phyloP scores from a whole-genome alignment of 2,113 vertebrate species.

The Panthera tigris region DNA sequence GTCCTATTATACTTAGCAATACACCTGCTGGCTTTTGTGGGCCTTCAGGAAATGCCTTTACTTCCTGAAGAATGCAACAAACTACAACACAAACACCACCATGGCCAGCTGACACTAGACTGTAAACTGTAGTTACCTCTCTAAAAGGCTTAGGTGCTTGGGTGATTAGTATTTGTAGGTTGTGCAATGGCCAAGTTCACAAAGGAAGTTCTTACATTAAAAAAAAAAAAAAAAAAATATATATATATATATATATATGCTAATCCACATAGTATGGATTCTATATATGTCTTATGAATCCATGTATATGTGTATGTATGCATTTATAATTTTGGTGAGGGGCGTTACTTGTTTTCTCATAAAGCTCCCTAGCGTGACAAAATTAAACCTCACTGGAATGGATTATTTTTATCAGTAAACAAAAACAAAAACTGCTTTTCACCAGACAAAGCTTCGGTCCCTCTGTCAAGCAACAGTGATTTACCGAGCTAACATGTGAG shows the following conservation, averaged over 20 bases:
- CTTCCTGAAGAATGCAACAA: conserved; percentile 46
- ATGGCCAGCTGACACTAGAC: not conserved
- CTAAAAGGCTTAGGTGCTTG: not conserved
- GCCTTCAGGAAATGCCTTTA: conserved; percentile 67
- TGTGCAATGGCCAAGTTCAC: not conserved
- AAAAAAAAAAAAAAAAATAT: not conserved
- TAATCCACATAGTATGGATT: not conserved
- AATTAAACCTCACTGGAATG: conserved; percentile 29
- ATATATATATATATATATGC: not conserved
- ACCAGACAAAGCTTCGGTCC: not conserved
- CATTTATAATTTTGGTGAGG: not conserved
- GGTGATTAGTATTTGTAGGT: not conserved
- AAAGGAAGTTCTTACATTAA: not conserved
- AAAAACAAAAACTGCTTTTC: conserved; percentile 53
- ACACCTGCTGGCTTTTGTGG: conserved; percentile 35
- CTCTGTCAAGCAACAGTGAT: conserved; percentile 62
- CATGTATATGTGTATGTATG: not conserved
- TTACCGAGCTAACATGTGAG: conserved; percentile 41
- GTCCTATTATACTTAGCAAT: conserved; percentile 14
- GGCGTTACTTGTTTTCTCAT: not conserved
- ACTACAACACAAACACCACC: not conserved
- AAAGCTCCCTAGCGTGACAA: not conserved
- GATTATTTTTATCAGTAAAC: conserved; percentile 46
- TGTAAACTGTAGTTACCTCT: not conserved
- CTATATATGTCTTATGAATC: not conserved